These are phyloP conservation scores for Margaritifera margaritifera DNA, from an alignment of 2,888 invertebrate species.

Conservation along the genomic window DNA sequence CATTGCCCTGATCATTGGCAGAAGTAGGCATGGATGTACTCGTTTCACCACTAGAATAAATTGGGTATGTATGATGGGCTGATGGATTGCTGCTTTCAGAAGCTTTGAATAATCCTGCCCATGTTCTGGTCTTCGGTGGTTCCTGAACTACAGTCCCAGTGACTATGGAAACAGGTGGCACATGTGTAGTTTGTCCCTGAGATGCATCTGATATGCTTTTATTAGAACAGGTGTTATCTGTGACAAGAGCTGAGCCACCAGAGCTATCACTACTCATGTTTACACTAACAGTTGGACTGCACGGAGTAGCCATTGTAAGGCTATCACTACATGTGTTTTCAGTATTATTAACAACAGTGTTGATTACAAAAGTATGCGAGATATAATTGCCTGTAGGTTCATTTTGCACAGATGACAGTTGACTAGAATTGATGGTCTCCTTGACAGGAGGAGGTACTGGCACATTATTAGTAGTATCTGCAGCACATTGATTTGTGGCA, in stretches of 20 bases:
- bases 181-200: constrained; percentile 1
- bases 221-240: neutral
- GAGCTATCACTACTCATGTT: neutral
- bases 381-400: neutral
- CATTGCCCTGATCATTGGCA: constrained; percentile 11
- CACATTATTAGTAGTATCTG: neutral
- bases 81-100: constrained; percentile 11
- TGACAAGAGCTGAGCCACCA: neutral
- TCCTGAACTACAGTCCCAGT: constrained; percentile 4
- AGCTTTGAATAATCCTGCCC: constrained; percentile 55
- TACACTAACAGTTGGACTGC: too few species aligned
- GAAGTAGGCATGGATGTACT: constrained; percentile 10
- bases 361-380: neutral
- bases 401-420: neutral
- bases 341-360: neutral
- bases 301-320: neutral
- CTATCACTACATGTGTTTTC: neutral
- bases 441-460: too few species aligned
- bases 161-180: neutral
- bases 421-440: too few species aligned
- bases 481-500: neutral
- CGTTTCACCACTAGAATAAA: constrained; percentile 9
- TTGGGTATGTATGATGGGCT: constrained; percentile 12
- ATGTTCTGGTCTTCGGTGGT: constrained; percentile 36
- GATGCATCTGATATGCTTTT: neutral